A percentile compares a stretch with the other conserved stretches of the same genome.
Conservation (phyloP, 2,888 invertebrate genomes). For the Minunthozetes semirufus region DNA sequence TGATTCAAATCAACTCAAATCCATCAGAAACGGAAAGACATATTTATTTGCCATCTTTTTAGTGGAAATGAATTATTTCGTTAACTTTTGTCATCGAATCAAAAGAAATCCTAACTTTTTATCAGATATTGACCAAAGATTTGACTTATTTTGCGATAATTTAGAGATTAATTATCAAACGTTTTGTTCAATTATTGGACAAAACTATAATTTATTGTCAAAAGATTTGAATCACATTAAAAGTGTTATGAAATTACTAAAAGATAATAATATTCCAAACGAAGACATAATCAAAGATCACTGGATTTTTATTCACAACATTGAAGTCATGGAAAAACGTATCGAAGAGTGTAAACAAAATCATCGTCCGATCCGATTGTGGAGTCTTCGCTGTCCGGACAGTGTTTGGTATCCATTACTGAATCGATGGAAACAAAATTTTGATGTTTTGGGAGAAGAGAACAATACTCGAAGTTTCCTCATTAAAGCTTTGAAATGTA, state of each 20-base stretch:
- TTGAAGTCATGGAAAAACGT: not conserved
- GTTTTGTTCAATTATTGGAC: not conserved
- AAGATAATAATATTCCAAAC: not conserved
- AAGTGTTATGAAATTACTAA: not conserved
- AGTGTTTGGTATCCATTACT: slow-evolving; percentile 9
- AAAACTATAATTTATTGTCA: not conserved
- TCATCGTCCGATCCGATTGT: not conserved
- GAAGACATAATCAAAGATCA: not conserved
- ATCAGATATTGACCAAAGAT: not conserved
- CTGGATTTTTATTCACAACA: slow-evolving; percentile 10
- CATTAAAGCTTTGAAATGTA: not conserved
- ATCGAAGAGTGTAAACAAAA: not conserved
- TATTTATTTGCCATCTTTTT: slow-evolving; percentile 2
- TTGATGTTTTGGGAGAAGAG: not conserved
- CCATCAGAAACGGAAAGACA: not conserved
- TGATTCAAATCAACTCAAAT: not conserved
- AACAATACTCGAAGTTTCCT: not conserved
- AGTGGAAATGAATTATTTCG: not conserved
- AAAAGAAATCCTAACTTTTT: not conserved
- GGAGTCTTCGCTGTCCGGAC: slow-evolving; percentile 4
- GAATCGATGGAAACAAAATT: not conserved
- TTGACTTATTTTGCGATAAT: not conserved
- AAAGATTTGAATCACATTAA: not conserved
- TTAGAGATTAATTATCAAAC: not conserved
- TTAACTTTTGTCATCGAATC: not conserved